phyloP scores from a whole-genome alignment of 2,888 invertebrate species.

The Caenorhabditis japonica region DNA sequence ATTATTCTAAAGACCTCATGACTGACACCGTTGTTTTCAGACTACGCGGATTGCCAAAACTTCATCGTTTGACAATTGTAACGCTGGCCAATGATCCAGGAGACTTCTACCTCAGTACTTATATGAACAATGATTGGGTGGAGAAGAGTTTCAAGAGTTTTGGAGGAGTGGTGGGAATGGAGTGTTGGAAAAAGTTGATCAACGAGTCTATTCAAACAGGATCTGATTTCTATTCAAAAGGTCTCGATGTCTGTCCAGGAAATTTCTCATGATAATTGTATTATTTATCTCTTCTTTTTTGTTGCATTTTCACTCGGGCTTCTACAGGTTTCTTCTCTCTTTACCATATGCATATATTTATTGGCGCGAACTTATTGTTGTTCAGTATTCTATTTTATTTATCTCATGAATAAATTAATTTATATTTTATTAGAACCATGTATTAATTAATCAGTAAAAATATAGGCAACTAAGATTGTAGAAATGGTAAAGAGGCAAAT shows the following conservation, averaged over 20 bases:
- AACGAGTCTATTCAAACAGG: constrained; percentile 58
- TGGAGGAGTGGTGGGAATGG: constrained; percentile 58
- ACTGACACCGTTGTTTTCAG: constrained; percentile 36
- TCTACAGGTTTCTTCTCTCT: constrained; percentile 28
- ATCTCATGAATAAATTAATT: too few relatives aligned
- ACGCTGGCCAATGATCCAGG: constrained; percentile 64
- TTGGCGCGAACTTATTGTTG: too few relatives aligned
- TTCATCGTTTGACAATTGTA: constrained; percentile 49
- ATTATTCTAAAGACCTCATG: constrained; percentile 7
- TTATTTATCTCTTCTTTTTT: too few relatives aligned
- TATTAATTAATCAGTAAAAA: constrained; percentile 15
- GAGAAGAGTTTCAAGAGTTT: constrained; percentile 52
- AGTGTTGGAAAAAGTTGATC: constrained; percentile 61
- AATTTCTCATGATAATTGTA: constrained; percentile 7
- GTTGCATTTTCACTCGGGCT: constrained; percentile 15
- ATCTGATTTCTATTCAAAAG: constrained; percentile 52
- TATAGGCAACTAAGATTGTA: constrained; percentile 7
- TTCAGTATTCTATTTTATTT: too few relatives aligned
- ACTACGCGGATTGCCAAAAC: constrained; percentile 18
- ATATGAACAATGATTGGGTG: constrained; percentile 59
- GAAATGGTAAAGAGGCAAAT: constrained; percentile 12
- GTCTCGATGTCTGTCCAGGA: constrained; percentile 42
- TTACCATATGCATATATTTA: too few relatives aligned
- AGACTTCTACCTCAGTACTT: constrained; percentile 61
- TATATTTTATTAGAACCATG: not conserved